Percentiles rank a stretch among this genome's conserved stretches.
Conservation (phyloP, 2,113 vertebrate genomes). For the Thryonomys swinderianus region DNA sequence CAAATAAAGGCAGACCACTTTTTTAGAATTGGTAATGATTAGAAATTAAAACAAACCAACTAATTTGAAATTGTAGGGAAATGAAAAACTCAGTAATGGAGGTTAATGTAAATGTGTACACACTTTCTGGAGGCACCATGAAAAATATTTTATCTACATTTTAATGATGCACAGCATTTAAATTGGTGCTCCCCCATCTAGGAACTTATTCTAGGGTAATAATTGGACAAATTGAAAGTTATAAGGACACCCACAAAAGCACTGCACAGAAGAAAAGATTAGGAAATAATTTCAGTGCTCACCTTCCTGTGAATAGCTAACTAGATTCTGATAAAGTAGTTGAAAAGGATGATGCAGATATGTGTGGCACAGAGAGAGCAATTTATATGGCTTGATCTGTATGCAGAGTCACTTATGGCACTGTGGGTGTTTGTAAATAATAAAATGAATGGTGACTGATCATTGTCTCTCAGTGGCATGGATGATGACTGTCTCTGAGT, state of each 20-base stretch:
- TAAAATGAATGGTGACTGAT: not conserved
- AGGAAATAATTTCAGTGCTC: not conserved
- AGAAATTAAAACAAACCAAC: not conserved
- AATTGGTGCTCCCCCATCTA: not conserved
- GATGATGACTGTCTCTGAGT: not conserved
- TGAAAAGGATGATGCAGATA: not conserved
- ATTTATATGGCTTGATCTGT: not conserved
- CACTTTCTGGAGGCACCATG: not conserved
- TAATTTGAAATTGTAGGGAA: not conserved
- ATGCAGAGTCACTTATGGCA: no score
- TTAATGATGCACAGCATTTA: not conserved
- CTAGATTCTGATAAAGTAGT: not conserved
- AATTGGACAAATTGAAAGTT: not conserved
- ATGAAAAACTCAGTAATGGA: not conserved
- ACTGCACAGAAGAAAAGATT: not conserved
- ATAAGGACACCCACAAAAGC: not conserved
- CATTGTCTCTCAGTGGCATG: not conserved
- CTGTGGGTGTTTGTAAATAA: rapidly evolving
- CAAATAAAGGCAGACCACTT: not conserved
- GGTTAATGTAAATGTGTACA: not conserved
- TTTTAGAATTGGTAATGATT: not conserved
- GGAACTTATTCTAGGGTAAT: not conserved
- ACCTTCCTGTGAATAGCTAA: not conserved
- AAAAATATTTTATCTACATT: conserved; percentile 23
- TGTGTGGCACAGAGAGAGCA: not conserved